Conservation (phyloP, 2,113 vertebrate species). For the Sebastes fasciatus region DNA sequence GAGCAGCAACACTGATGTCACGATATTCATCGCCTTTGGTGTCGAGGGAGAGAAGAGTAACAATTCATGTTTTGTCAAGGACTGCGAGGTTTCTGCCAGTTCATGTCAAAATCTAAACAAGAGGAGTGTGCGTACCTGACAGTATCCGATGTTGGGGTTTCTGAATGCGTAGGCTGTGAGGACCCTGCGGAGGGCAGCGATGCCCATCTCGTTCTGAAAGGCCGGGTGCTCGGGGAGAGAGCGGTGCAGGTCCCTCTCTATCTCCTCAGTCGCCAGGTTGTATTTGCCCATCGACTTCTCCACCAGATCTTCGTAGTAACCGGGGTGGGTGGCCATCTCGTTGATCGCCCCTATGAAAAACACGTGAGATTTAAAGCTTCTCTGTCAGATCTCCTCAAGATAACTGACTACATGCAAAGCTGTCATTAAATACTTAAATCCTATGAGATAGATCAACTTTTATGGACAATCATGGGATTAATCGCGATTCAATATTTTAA, state of each 20-base stretch:
- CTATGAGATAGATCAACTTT: not conserved
- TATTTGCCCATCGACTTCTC: constrained; percentile 98
- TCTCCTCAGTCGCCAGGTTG: constrained; percentile 97
- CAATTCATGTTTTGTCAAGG: not conserved
- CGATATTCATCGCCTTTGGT: constrained; percentile 97
- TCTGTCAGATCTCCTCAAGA: not conserved
- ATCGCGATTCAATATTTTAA: too few relatives aligned
- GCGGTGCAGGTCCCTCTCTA: constrained; percentile 96
- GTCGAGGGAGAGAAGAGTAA: not conserved
- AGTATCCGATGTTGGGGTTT: constrained; percentile 98
- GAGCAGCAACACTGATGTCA: constrained; percentile 96
- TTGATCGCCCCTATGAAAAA: constrained; percentile 91
- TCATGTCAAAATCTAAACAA: not conserved
- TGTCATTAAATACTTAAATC: not conserved
- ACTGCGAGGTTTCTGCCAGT: not conserved
- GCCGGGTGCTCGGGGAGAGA: constrained; percentile 98
- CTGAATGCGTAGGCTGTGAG: constrained; percentile 97
- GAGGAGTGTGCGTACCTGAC: constrained; percentile 86
- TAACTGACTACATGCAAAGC: not conserved
- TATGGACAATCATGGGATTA: too few relatives aligned
- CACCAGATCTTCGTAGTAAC: constrained; percentile 97
- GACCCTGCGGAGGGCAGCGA: constrained; percentile 94
- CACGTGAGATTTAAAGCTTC: not conserved
- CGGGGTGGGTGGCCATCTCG: constrained; percentile 96
- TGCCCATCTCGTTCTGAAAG: constrained; percentile 99